These are phyloP conservation scores for Anolis sagrei DNA, from an alignment of 2,113 vertebrate genomes.

Conservation along the genomic window DNA sequence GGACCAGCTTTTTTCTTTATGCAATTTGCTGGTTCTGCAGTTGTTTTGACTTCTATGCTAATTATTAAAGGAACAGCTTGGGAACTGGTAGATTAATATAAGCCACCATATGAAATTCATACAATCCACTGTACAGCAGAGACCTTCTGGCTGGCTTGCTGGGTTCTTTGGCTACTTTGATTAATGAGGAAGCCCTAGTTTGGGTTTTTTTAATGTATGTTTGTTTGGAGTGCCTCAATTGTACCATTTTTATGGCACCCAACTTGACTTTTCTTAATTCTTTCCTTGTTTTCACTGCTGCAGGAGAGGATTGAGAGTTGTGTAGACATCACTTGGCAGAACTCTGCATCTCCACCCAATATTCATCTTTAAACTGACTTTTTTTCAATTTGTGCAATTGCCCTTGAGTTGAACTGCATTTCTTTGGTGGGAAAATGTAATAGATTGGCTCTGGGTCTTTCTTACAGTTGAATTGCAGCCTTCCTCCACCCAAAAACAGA, in stretches of 20 bases:
- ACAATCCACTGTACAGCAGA: conserved; percentile 29
- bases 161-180: conserved; percentile 52
- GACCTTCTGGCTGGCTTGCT: conserved; percentile 49
- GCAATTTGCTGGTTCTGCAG: conserved; percentile 56
- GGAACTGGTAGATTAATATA: conserved; percentile 50
- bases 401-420: conserved; percentile 45
- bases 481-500: background rate
- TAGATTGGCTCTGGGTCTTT: background rate
- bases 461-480: background rate
- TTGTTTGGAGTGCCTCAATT: conserved; percentile 38
- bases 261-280: conserved; percentile 47
- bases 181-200: conserved; percentile 32
- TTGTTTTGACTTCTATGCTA: conserved; percentile 57
- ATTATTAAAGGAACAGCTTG: conserved; percentile 59
- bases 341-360: conserved; percentile 20
- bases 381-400: conserved; percentile 24
- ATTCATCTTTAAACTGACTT: conserved; percentile 46
- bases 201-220: no score
- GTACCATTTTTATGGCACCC: background rate
- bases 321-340: conserved; percentile 47
- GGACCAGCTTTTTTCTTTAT: conserved; percentile 63
- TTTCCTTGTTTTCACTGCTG: conserved; percentile 47
- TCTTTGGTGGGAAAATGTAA: conserved; percentile 8
- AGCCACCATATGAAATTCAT: conserved; percentile 51
- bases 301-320: conserved; percentile 45